These are phyloP conservation scores for Sylvia atricapilla DNA, from an alignment of 2,113 vertebrate species.

Conservation along the genomic window DNA sequence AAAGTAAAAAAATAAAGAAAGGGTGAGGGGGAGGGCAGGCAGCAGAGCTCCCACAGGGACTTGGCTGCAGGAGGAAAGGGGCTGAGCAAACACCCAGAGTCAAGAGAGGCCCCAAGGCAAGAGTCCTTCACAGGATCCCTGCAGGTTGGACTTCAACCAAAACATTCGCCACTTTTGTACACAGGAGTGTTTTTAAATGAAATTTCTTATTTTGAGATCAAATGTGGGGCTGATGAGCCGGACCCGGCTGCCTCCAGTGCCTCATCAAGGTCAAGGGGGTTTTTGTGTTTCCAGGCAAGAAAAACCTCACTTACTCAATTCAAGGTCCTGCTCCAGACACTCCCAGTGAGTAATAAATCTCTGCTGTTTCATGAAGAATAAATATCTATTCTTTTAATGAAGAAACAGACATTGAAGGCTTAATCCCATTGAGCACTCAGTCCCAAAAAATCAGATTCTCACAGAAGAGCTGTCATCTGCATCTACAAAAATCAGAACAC, in stretches of 20 bases:
- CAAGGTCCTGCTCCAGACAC: neutral
- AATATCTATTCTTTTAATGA: neutral
- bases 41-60: neutral
- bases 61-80: neutral
- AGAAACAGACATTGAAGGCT: neutral
- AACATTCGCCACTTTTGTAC: neutral
- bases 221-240: neutral
- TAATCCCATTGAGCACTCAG: neutral
- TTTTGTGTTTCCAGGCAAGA: neutral
- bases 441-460: neutral
- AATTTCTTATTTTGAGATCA: neutral
- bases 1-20: no score
- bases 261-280: neutral
- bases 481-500: neutral
- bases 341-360: neutral
- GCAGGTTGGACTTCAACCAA: neutral
- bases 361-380: neutral
- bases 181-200: neutral
- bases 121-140: neutral
- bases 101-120: neutral
- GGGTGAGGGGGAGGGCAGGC: neutral
- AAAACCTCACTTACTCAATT: neutral
- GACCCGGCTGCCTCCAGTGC: neutral
- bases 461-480: neutral
- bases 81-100: slow-evolving; percentile 22